Base-by-base conservation (phyloP, 1,140 invertebrate genomes). In the Zelostemma sp. region DNA sequence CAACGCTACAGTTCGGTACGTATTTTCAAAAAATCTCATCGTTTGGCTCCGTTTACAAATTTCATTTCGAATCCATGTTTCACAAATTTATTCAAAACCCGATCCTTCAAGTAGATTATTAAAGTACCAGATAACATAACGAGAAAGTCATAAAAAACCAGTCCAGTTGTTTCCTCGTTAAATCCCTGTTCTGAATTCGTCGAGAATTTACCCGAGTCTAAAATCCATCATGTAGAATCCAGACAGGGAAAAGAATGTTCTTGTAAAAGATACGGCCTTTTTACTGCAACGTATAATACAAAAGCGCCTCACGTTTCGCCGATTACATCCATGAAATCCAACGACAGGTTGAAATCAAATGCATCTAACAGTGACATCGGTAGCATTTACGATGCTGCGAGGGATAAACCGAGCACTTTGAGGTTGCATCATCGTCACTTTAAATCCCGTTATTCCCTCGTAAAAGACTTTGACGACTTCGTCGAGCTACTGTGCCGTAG, bases 381-480 rank as follows among this genome's bases (percentile, higher is more conserved):
- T 83, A 82, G 85, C 83, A 86, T 86, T 86, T 85, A 86, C 82
- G 83, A 85, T 75, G 78, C 74, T 76, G 75, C 84, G 79, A 86
- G 83, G 79, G 78, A 82, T 86, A 84, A 83, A 83, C 80, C 83
- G 81, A 84, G 80, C 79, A 86, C 80, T 81, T 84, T 82, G 83
- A 84, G 82, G 84, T 85, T 84, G 81, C 84, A 83, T 85, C 84
- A 84, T 86, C 82, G 83, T 84, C 84, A 82, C 84, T 86, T 86
- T 86, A 85, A 86, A 86, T 86, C 84, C 82, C 83, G 83, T 86
- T 84, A 84, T 80, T 75, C 73, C 82, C 82, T 86, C 84, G 81
- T 86, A 85, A 86, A 85, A 86, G 83, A 81, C 81, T 84, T 84
- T 86, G 83, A 86, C 83, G 84, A 85, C 83, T 83, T 82, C 59